Conservation (phyloP, 92 coral and sea anemone species). For the Montipora capitata region DNA sequence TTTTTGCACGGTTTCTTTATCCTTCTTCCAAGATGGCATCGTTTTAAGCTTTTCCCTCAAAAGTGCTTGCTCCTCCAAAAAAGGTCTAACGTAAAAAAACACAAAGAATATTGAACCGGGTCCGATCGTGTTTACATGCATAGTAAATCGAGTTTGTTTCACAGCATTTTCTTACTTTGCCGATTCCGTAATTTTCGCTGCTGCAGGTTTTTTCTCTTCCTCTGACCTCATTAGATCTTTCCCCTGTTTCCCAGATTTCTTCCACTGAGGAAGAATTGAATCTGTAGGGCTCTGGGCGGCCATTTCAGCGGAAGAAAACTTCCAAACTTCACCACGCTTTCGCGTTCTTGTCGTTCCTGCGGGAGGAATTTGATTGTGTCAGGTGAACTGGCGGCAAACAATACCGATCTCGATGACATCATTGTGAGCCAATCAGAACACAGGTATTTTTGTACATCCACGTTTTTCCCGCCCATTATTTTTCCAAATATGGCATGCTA, state of each 20-base stretch:
- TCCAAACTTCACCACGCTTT: background rate
- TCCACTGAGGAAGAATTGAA: conserved; percentile 78
- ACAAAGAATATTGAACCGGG: background rate
- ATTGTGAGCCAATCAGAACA: conserved; percentile 81
- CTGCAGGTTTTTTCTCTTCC: conserved; percentile 85
- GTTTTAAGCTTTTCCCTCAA: conserved; percentile 87
- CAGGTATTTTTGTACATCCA: background rate
- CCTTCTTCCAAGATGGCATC: conserved; percentile 93
- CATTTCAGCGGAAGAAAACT: conserved; percentile 61
- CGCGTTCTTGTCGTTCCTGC: conserved; percentile 49
- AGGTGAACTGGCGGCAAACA: conserved; percentile 55
- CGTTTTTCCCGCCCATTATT: conserved; percentile 49
- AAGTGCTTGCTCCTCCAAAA: conserved; percentile 97
- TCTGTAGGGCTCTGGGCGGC: conserved; percentile 93
- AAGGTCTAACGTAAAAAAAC: conserved; percentile 79
- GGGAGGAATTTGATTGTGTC: conserved; percentile 81
- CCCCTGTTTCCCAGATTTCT: conserved; percentile 85
- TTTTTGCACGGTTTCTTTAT: conserved; percentile 70
- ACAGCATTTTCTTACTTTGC: conserved; percentile 80
- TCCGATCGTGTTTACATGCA: too few species aligned
- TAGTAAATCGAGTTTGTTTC: background rate
- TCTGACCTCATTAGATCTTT: conserved; percentile 84
- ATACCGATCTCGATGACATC: conserved; percentile 75
- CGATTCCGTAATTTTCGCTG: conserved; percentile 91
- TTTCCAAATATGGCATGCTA: conserved; percentile 80